These are phyloP conservation scores for Sturnira hondurensis DNA, from an alignment of 2,113 vertebrate species.

Conservation along the genomic window DNA sequence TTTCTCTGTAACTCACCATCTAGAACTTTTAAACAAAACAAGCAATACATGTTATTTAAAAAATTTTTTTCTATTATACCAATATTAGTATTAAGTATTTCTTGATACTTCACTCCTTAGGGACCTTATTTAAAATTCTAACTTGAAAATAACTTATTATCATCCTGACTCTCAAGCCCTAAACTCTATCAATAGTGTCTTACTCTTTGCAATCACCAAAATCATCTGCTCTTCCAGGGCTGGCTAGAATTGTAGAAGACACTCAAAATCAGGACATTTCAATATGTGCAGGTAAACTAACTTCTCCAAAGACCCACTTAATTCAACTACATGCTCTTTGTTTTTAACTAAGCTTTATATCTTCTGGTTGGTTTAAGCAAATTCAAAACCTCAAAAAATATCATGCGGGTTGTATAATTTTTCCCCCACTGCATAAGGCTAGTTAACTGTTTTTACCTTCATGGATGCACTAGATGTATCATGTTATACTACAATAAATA, in stretches of 20 bases:
- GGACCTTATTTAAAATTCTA: constrained; percentile 42
- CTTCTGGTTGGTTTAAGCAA: constrained; percentile 30
- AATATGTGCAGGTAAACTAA: constrained; percentile 18
- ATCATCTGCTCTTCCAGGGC: neutral
- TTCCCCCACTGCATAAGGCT: neutral
- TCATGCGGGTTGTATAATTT: neutral
- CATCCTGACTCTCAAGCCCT: constrained; percentile 17
- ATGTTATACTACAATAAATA: constrained; percentile 46
- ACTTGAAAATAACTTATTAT: constrained; percentile 34
- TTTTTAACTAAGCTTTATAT: neutral
- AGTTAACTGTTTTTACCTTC: constrained; percentile 33
- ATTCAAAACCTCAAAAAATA: constrained; percentile 21
- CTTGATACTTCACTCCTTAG: neutral
- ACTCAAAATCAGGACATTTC: constrained; percentile 15
- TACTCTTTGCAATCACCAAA: constrained; percentile 32
- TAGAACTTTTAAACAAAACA: constrained; percentile 10
- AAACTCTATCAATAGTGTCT: constrained; percentile 10
- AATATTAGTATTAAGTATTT: neutral
- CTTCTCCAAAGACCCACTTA: constrained; percentile 22
- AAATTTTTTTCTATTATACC: neutral
- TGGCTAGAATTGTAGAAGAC: neutral
- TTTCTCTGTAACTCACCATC: constrained; percentile 29
- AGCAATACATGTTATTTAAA: neutral
- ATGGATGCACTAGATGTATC: neutral
- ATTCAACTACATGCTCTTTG: constrained; percentile 6